These are phyloP conservation scores for Anthoptus insignis DNA, from an alignment of 2,888 invertebrate species.

Conservation along the genomic window DNA sequence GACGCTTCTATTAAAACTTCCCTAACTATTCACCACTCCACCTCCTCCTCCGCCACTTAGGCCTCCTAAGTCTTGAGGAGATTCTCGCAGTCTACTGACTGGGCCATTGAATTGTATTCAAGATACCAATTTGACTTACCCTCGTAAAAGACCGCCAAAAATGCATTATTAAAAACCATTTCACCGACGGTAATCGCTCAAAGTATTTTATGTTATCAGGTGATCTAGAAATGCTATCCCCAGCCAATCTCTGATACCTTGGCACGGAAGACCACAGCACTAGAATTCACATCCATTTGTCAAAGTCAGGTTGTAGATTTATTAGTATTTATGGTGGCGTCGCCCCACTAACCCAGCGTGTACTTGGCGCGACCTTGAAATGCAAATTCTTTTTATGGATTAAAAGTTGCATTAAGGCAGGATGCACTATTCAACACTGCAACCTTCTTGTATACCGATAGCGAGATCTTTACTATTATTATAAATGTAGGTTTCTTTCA, in stretches of 20 bases:
- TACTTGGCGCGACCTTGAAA: constrained; percentile 45
- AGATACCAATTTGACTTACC: too few species aligned
- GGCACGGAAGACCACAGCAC: constrained; percentile 24
- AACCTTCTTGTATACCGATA: too few species aligned
- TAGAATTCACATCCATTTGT: constrained; percentile 55
- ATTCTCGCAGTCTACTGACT: too few species aligned
- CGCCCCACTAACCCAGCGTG: constrained; percentile 51
- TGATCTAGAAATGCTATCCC: neutral
- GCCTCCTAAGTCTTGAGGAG: too few species aligned
- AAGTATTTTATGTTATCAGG: constrained; percentile 1
- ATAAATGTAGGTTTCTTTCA: too few species aligned
- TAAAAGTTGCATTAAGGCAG: constrained; percentile 15
- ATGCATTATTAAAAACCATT: neutral
- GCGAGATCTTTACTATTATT: too few species aligned
- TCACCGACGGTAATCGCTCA: neutral
- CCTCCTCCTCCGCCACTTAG: too few species aligned
- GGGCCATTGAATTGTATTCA: too few species aligned
- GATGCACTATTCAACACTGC: too few species aligned
- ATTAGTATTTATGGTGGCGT: constrained; percentile 51
- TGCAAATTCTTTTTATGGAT: constrained; percentile 32
- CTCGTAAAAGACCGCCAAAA: too few species aligned
- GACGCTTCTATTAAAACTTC: too few species aligned
- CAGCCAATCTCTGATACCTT: constrained; percentile 11
- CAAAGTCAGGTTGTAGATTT: constrained; percentile 54
- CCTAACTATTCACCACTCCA: too few species aligned